phyloP scores from a whole-genome alignment of 1,140 invertebrate genomes.

The Drosophila leontia region DNA sequence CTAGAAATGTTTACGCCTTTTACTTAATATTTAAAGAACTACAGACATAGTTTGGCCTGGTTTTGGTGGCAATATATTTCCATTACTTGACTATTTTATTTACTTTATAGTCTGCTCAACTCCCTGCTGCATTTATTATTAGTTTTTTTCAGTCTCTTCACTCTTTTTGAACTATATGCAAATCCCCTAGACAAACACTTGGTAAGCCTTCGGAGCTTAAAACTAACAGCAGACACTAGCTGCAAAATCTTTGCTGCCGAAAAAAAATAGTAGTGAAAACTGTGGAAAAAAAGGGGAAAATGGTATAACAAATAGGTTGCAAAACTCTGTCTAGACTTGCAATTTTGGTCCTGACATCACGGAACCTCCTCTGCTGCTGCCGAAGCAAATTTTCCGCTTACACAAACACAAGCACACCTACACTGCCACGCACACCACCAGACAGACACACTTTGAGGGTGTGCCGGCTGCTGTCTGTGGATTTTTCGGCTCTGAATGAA shows the following conservation, averaged over 20 bases:
- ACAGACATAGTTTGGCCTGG: background rate
- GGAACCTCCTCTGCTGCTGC: constrained; percentile 51
- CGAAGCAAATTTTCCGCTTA: constrained; percentile 46
- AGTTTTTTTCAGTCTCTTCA: constrained; percentile 7
- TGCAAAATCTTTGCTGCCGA: constrained; percentile 7
- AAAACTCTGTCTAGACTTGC: constrained; percentile 67
- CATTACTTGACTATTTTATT: constrained; percentile 19
- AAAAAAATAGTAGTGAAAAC: constrained; percentile 22
- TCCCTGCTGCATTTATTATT: constrained; percentile 27
- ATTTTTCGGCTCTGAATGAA: constrained; percentile 29
- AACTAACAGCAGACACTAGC: constrained; percentile 38
- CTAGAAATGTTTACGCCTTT: background rate
- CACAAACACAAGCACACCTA: constrained; percentile 27
- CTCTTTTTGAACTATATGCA: constrained; percentile 11
- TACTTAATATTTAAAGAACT: background rate
- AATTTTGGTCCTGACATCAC: constrained; percentile 56
- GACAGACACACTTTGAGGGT: constrained; percentile 60
- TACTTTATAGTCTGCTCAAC: background rate
- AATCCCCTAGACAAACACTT: constrained; percentile 57
- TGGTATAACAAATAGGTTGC: constrained; percentile 56
- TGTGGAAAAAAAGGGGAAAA: constrained; percentile 35
- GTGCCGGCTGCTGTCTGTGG: constrained; percentile 51
- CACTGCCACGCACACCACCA: constrained; percentile 32
- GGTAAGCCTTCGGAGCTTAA: constrained; percentile 37
- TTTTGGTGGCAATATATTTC: background rate